Conservation (phyloP, 2,888 invertebrate genomes). For the Pelosia muscerda region DNA sequence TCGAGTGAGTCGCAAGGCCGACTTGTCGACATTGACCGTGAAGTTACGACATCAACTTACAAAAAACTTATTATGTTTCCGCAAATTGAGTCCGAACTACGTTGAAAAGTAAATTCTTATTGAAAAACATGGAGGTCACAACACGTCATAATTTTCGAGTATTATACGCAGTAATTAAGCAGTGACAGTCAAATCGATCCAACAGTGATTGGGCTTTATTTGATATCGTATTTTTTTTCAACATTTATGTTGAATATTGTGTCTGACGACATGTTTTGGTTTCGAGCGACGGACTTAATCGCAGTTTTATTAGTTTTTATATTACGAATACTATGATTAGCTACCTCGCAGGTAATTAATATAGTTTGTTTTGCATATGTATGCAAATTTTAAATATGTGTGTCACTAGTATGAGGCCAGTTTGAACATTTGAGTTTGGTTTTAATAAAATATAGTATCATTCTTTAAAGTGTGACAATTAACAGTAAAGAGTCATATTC, state of each 20-base stretch:
- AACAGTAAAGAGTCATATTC: background rate
- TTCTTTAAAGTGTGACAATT: background rate
- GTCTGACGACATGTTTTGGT: background rate
- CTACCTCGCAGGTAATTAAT: background rate
- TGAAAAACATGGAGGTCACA: conserved; percentile 54
- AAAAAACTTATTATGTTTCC: conserved; percentile 79
- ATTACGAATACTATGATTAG: background rate
- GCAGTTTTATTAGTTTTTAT: background rate
- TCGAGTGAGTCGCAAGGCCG: conserved; percentile 79
- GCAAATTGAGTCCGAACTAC: conserved; percentile 72
- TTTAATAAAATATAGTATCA: background rate
- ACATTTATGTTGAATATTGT: background rate
- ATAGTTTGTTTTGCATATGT: background rate
- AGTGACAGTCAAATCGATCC: background rate
- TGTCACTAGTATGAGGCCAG: background rate
- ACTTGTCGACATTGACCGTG: conserved; percentile 84
- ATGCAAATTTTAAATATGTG: background rate
- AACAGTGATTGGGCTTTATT: conserved; percentile 1
- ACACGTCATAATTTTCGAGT: conserved; percentile 51
- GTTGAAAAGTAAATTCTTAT: conserved; percentile 58
- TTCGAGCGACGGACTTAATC: background rate
- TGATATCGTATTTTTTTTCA: background rate
- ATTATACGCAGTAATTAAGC: conserved; percentile 9
- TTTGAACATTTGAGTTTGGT: background rate
- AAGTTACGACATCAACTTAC: conserved; percentile 72